Evolutionary conservation across 2,888 invertebrate species (phyloP).

Genomic region (Steinernema carpocapsae): DNA sequence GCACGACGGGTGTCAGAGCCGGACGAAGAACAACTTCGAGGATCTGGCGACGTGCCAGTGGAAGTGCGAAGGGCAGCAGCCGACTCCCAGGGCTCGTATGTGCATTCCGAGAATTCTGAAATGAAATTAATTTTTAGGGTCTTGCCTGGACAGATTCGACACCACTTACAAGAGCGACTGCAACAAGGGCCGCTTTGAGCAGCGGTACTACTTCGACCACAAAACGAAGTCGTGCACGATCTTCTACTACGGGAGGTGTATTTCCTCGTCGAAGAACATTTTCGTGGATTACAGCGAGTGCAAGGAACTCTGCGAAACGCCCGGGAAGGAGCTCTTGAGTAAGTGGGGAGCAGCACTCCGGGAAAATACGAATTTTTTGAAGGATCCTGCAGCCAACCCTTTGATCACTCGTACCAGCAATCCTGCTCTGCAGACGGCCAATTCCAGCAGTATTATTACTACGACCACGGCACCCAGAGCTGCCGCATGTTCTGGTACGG

Average conservation of each 20-base stretch:
- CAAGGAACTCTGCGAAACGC: constrained; percentile 55
- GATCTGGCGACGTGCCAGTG: constrained; percentile 61
- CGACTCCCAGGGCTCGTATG: constrained; percentile 32
- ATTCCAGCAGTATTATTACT: constrained; percentile 62
- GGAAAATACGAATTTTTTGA: too few relatives aligned
- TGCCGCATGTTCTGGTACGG: constrained; percentile 68
- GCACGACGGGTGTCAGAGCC: constrained; percentile 59
- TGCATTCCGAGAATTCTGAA: background rate
- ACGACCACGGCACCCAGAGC: constrained; percentile 50
- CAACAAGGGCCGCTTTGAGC: constrained; percentile 57
- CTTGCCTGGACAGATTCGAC: constrained; percentile 64
- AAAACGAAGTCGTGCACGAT: constrained; percentile 52
- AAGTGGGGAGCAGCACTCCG: too few relatives aligned
- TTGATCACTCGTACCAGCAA: constrained; percentile 52
- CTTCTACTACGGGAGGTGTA: constrained; percentile 66
- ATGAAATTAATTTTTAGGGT: constrained; percentile 46
- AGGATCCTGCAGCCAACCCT: constrained; percentile 58
- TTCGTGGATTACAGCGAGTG: constrained; percentile 54
- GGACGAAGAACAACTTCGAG: constrained; percentile 57
- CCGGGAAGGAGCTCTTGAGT: constrained; percentile 54
- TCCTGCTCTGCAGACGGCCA: constrained; percentile 45
- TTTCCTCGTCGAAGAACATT: constrained; percentile 54
- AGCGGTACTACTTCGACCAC: constrained; percentile 63
- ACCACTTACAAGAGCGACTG: constrained; percentile 60
- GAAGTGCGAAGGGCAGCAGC: constrained; percentile 60